Evolutionary conservation across 1,140 invertebrate species (phyloP).

Genomic region (Gerris buenoi): DNA sequence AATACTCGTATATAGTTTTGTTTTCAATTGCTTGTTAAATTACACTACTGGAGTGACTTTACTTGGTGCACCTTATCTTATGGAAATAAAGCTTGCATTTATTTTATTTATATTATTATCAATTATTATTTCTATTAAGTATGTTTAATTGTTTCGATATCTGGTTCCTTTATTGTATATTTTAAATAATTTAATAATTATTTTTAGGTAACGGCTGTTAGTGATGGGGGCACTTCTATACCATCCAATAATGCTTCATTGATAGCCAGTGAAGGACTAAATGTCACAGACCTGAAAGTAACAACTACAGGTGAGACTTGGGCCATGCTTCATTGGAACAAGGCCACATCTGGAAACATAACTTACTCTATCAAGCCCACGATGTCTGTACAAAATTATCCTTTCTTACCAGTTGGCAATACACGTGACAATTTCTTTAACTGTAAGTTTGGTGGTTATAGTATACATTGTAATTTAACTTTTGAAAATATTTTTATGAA

Average conservation of each 20-base stretch:
- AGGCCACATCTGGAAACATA: not conserved
- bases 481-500: not conserved
- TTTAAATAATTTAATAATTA: not conserved
- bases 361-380: not conserved
- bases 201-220: not conserved
- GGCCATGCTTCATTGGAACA: not conserved
- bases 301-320: not conserved
- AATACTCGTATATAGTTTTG: no score
- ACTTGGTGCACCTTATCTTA: no score
- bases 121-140: conserved; percentile 28
- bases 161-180: not conserved
- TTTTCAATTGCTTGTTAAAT: no score
- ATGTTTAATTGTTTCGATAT: not conserved
- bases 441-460: not conserved
- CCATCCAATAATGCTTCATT: not conserved
- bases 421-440: not conserved
- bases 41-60: no score
- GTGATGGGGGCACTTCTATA: conserved; percentile 4
- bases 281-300: not conserved
- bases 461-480: not conserved
- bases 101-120: no score
- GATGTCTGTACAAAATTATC: not conserved
- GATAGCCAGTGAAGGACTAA: not conserved
- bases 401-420: not conserved
- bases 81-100: no score